Evolutionary conservation across 2,797 vertebrate genomes (phyloP).

Genomic region (Pseudochirops cupreus): DNA sequence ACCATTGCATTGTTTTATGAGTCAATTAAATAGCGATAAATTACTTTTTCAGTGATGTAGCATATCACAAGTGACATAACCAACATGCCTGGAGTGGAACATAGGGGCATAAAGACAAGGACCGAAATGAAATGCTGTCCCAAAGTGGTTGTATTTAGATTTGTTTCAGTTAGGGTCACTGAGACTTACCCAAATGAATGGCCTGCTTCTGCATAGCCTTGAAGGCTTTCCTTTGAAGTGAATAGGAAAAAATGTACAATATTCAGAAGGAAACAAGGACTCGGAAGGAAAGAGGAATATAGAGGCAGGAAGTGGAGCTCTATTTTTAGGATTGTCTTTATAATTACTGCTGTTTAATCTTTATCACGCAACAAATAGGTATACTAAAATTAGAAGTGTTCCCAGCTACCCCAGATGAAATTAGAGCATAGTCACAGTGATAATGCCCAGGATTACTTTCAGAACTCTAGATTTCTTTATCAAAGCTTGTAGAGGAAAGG

Average conservation of each 20-base stretch:
- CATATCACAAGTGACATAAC: not conserved
- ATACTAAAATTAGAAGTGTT: constrained; percentile 2
- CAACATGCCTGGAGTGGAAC: not conserved
- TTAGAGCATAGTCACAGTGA: not conserved
- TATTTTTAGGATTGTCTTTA: not conserved
- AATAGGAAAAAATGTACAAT: not conserved
- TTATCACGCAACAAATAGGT: not conserved
- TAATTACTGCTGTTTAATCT: constrained; percentile 4
- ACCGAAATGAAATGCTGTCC: not conserved
- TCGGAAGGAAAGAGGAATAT: not conserved
- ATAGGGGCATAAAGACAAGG: not conserved
- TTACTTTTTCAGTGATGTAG: not conserved
- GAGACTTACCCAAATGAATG: not conserved
- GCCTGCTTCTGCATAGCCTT: not conserved
- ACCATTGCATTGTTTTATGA: not conserved
- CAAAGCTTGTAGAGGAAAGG: not conserved
- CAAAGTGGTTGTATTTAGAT: not conserved
- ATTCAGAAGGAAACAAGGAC: not conserved
- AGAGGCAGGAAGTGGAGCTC: not conserved
- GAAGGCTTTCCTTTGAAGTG: not conserved
- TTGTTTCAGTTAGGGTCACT: not conserved
- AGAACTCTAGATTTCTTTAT: not conserved
- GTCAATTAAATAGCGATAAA: not conserved
- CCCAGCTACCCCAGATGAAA: not conserved
- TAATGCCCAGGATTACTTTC: not conserved